These are phyloP conservation scores for Bolborhynchus lineola DNA, from an alignment of 2,113 vertebrate species.

Conservation along the genomic window DNA sequence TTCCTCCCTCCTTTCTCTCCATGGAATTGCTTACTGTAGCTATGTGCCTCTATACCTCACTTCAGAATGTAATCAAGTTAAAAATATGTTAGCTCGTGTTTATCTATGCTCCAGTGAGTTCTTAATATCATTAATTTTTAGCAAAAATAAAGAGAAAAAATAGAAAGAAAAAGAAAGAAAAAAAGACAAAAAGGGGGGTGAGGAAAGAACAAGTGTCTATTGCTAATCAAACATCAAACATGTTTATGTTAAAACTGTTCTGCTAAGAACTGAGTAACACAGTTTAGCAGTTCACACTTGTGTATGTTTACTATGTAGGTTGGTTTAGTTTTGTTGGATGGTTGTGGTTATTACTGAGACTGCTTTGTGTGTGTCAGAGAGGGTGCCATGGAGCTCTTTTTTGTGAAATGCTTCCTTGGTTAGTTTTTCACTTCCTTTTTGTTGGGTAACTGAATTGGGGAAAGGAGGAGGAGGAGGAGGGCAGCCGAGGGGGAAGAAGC, in stretches of 20 bases:
- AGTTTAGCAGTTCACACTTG: slow-evolving; percentile 21
- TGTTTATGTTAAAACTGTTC: background rate
- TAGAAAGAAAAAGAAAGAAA: background rate
- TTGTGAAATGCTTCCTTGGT: background rate
- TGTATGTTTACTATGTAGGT: background rate
- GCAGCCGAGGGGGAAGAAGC: background rate
- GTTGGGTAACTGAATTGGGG: background rate
- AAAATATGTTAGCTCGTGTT: slow-evolving; percentile 47
- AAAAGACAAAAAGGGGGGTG: background rate
- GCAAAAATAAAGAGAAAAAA: background rate
- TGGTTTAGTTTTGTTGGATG: slow-evolving; percentile 5
- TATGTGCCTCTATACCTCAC: slow-evolving; percentile 47
- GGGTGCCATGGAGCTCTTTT: background rate
- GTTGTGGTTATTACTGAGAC: slow-evolving; percentile 11
- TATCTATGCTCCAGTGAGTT: background rate
- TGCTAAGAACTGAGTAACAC: slow-evolving; percentile 20
- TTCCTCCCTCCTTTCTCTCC: background rate
- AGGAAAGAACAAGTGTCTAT: background rate
- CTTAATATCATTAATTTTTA: slow-evolving; percentile 2
- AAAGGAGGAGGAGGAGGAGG: background rate
- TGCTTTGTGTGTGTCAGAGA: background rate
- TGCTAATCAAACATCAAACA: background rate
- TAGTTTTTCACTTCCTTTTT: slow-evolving; percentile 27
- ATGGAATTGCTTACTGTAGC: slow-evolving; percentile 53
- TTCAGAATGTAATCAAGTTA: slow-evolving; percentile 45